Base-by-base conservation (phyloP, 1,140 invertebrate species). In the Rhizoglyphus robini region DNA sequence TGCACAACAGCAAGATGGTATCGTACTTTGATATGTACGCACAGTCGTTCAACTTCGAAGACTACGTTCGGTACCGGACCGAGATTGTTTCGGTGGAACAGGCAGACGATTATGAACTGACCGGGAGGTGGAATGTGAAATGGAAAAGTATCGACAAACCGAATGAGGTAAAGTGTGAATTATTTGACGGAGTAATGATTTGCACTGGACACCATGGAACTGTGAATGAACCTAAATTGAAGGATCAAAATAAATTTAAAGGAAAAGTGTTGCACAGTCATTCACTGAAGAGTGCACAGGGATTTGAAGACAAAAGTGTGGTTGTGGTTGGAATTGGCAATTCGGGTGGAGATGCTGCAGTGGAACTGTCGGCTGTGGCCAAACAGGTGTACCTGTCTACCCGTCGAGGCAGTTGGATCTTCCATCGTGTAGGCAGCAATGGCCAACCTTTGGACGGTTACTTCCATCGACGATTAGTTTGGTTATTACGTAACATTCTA, bases 291-390 rank as follows among this genome's bases (percentile, higher is more conserved):
- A 71, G 70, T 47, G 68, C 68, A 15, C 61, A 62, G 15, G 71
- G 75, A 15, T 77, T 72, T 65, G 74, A 77, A 51, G 75, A 74
- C 31, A 77, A 77, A 67, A 69, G 71, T 27, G 76, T 78, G 5
- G 68, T 81, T 20, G 72, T 81, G n/a, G 69, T 81, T 23, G 80
- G 80, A n/a, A 75, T 82, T 38, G 80, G 80, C 11, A 82, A 82
- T 70, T 82, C 81, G 4, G 79, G 77, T 18, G 73, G 75, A 4
- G 80, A 81, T 69, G 78, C 79, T 30, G 80, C 79, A 20, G 78
- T 79, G 1, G 80, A 81, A 62, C 65, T 81, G 11, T 75, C 75
- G 31, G 74, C 74, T 61, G 72, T 78, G 18, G 73, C 78, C 34
- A 29, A 46, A 23, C n/a, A 78, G 77, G 76, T 79, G 3, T 79